These are phyloP conservation scores for Mythimna loreyi DNA, from an alignment of 2,888 invertebrate species.

Conservation along the genomic window DNA sequence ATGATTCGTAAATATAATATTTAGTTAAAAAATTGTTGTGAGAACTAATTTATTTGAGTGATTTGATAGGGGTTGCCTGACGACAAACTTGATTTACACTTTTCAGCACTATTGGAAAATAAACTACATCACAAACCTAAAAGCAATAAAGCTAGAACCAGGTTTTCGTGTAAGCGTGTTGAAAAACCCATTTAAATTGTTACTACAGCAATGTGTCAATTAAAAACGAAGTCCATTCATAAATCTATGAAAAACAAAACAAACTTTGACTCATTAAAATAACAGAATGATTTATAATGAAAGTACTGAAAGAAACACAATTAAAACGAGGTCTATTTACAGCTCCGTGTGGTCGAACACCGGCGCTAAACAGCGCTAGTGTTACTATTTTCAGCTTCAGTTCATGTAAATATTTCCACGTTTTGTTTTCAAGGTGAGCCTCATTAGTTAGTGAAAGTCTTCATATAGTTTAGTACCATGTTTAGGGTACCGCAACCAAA, in stretches of 20 bases:
- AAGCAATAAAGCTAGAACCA: too few species aligned
- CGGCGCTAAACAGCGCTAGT: slow-evolving; percentile 23
- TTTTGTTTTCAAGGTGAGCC: slow-evolving; percentile 29
- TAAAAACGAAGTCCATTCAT: slow-evolving; percentile 2
- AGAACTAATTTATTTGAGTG: too few species aligned
- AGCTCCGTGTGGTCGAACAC: slow-evolving; percentile 24
- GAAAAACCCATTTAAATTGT: background rate
- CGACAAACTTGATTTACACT: too few species aligned
- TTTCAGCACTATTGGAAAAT: too few species aligned
- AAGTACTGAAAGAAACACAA: slow-evolving; percentile 33
- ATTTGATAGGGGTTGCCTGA: too few species aligned
- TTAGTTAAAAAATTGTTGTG: too few species aligned
- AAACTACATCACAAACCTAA: too few species aligned
- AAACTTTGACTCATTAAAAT: background rate
- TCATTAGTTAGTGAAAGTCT: slow-evolving; percentile 24
- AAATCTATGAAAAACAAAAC: slow-evolving; percentile 20
- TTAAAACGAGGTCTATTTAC: slow-evolving; percentile 40
- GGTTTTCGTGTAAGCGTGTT: background rate
- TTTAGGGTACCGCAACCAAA: background rate
- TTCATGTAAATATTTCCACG: slow-evolving; percentile 44
- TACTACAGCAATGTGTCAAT: background rate
- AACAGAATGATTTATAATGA: slow-evolving; percentile 38
- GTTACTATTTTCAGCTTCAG: slow-evolving; percentile 31
- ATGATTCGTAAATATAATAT: too few species aligned
- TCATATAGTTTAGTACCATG: background rate